phyloP scores from a whole-genome alignment of 2,113 vertebrate genomes.

The Mustela lutreola region DNA sequence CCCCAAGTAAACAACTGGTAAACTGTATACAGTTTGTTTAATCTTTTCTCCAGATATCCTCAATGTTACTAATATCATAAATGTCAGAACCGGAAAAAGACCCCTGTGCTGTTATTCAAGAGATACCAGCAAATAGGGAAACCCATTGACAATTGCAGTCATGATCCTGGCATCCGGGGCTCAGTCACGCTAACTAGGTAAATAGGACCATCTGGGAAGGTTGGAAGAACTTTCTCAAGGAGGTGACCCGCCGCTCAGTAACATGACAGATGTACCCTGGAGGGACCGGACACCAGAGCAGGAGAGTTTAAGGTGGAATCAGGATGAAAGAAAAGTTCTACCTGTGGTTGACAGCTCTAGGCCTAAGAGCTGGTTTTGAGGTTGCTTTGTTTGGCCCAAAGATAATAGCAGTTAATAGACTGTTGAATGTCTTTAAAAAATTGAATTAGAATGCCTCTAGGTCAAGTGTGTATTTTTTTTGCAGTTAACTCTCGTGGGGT shows the following conservation, averaged over 20 bases:
- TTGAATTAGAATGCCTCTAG: neutral
- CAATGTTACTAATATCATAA: neutral
- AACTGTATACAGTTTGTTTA: neutral
- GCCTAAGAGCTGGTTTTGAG: neutral
- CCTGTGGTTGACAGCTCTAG: neutral
- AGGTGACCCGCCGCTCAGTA: neutral
- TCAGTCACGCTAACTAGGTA: neutral
- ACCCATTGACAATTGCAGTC: neutral
- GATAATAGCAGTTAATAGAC: neutral
- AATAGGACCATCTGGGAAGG: neutral
- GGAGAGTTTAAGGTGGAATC: neutral
- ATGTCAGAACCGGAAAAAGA: neutral
- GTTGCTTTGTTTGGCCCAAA: neutral
- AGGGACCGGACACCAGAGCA: neutral
- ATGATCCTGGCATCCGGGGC: neutral
- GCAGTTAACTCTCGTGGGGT: neutral
- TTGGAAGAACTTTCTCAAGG: neutral
- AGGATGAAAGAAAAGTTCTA: neutral
- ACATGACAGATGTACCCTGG: neutral
- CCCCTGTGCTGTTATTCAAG: neutral
- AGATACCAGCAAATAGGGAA: neutral
- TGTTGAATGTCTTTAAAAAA: neutral
- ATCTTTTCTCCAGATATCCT: neutral
- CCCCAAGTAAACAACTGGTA: neutral
- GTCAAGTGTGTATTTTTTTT: neutral